Evolutionary conservation across 2,888 invertebrate species (phyloP).

Genomic region (Shargacucullia verbasci): DNA sequence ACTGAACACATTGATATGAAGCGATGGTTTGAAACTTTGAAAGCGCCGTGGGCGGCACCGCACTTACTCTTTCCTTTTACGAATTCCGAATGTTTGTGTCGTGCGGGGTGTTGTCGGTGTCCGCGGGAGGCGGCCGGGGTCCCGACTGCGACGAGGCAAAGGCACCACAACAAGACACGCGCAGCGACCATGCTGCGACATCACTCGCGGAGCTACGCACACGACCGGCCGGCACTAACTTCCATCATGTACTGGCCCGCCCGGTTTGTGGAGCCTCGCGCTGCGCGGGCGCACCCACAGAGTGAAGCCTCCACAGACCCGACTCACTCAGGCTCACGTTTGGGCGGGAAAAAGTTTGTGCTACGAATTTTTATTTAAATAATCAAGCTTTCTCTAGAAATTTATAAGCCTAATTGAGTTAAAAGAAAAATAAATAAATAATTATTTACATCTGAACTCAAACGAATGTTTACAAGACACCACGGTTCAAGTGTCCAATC

Average conservation of each 20-base stretch:
- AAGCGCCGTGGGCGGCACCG: conserved; percentile 65
- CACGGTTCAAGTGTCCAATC: no score
- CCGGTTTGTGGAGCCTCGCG: conserved; percentile 72
- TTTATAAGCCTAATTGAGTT: not conserved
- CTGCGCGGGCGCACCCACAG: conserved; percentile 81
- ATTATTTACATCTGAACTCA: no score
- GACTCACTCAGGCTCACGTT: conserved; percentile 46
- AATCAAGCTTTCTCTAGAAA: no score
- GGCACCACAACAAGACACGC: conserved; percentile 80
- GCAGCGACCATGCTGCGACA: conserved; percentile 86
- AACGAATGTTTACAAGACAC: not conserved
- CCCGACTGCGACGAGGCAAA: conserved; percentile 74
- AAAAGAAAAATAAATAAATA: not conserved
- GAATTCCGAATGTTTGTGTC: conserved; percentile 90
- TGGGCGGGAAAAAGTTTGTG: conserved; percentile 67
- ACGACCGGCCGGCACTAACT: conserved; percentile 79
- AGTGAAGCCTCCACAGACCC: conserved; percentile 60
- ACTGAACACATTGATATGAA: conserved; percentile 50
- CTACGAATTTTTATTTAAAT: conserved; percentile 1
- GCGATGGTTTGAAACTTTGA: conserved; percentile 46
- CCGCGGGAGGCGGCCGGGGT: conserved; percentile 70
- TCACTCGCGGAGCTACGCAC: conserved; percentile 80
- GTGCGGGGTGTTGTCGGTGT: conserved; percentile 74
- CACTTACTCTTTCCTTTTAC: conserved; percentile 94
- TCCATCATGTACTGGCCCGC: conserved; percentile 85